Evolutionary conservation across 2,797 vertebrate genomes (phyloP).

Genomic region (Mus caroli): DNA sequence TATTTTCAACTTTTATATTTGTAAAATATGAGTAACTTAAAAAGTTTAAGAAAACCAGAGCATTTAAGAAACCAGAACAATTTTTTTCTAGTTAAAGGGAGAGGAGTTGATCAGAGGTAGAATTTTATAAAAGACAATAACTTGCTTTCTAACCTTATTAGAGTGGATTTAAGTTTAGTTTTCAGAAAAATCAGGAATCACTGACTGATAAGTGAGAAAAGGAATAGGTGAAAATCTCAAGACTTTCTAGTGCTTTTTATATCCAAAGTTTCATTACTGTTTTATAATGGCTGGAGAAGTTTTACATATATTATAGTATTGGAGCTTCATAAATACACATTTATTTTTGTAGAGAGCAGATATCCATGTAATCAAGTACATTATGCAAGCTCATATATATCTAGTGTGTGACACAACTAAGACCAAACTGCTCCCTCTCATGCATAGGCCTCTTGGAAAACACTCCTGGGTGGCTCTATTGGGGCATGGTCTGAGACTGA

Average conservation of each 20-base stretch:
- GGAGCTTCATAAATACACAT: conserved; percentile 30
- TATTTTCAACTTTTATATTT: conserved; percentile 65
- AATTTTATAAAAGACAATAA: conserved; percentile 33
- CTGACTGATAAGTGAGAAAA: conserved; percentile 40
- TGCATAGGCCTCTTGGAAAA: conserved; percentile 7
- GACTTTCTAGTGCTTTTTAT: background rate
- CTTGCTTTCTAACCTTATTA: conserved; percentile 51
- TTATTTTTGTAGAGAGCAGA: conserved; percentile 63
- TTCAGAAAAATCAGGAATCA: conserved; percentile 63
- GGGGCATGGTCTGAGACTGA: conserved; percentile 39
- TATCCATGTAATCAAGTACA: conserved; percentile 24
- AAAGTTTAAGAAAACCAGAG: conserved; percentile 84
- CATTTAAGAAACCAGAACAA: conserved; percentile 54
- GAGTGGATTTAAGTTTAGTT: conserved; percentile 43
- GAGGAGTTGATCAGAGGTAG: background rate
- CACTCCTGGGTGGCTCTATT: background rate
- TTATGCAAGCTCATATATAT: background rate
- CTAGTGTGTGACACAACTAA: conserved; percentile 42
- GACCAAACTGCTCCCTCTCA: background rate
- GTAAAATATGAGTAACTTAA: conserved; percentile 78
- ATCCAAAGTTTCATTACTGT: conserved; percentile 5
- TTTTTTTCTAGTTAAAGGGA: conserved; percentile 41
- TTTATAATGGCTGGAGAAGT: conserved; percentile 40
- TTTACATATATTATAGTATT: conserved; percentile 44
- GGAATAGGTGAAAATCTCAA: conserved; percentile 25